Base-by-base conservation (phyloP, 2,113 vertebrate species). In the Gopherus evgoodei region DNA sequence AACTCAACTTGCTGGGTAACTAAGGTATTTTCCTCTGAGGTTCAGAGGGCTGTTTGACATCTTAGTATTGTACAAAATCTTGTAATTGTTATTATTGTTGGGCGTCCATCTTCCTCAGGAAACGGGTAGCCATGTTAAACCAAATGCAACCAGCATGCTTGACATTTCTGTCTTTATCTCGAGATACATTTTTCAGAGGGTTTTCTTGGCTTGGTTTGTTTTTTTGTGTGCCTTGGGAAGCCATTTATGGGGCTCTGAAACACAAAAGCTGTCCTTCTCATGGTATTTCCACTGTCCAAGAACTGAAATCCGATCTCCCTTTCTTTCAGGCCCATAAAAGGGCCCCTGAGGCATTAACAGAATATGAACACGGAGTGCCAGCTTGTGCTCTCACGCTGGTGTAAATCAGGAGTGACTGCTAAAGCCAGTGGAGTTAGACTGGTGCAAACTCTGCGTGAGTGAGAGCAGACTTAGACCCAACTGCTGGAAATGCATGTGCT, bases 211-310 rank as follows among this genome's bases (percentile, higher is more conserved):
- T 54, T 87, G 83, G 0, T 0, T 24, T 93, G 59, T 9, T 84
- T 59, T 31, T 81, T 47, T 57, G 57, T 16, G 6, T 1, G 5
- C 47, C 81, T 82, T 0, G 0, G 56, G 24, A 80, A 57, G 56
- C 53, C 94, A 75, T 16, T 62, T 29, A 16, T 5, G 0, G 65
- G 50, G 86, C 69, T 90, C 44, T 35, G 72, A 53, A 44, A 95
- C 89, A 87, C 90, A 84, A 72, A 62, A 88, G 84, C 96, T 94
- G 91, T 93, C 95, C 91, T 90, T 83, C 53, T 57, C 25, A 0
- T 62, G 57, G 42, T 6, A 78, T 92, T 94, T 91, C 54, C 91
- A 84, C 83, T 22, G 49, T 38, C 91, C 83, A 86, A 78, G 90
- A 86, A 83, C 0, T 52, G 72, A 95, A 95, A 88, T 38, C 2